Evolutionary conservation across 1,140 invertebrate species (phyloP).

Genomic region (Eupristina koningsbergeri): DNA sequence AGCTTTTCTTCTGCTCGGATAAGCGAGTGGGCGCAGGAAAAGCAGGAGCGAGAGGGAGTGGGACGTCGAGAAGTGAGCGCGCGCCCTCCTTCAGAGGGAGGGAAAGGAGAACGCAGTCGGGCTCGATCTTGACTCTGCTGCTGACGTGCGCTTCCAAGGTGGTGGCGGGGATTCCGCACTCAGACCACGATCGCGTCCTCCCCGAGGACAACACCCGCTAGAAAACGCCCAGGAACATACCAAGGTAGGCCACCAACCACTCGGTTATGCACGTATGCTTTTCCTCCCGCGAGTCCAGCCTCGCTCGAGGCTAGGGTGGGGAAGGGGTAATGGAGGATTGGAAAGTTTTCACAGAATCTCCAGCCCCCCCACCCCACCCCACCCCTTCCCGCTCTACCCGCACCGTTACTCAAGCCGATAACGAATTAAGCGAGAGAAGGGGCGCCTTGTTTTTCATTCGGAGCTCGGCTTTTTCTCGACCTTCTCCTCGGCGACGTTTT

Average conservation of each 20-base stretch:
- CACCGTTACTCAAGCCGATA: constrained; percentile 6
- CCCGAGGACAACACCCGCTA: constrained; percentile 31
- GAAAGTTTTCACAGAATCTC: constrained; percentile 35
- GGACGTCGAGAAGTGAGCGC: neutral
- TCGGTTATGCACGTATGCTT: no score
- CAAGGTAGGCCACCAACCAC: constrained; percentile 4
- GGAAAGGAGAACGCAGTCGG: neutral
- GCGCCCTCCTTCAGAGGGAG: constrained; percentile 53
- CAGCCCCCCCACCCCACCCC: neutral
- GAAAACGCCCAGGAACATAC: constrained; percentile 17
- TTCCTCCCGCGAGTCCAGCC: no score
- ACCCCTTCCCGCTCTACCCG: no score
- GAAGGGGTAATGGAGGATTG: constrained; percentile 12
- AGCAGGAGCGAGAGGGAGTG: neutral
- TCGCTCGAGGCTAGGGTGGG: no score
- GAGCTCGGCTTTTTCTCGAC: no score
- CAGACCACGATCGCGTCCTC: neutral
- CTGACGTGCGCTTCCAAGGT: neutral
- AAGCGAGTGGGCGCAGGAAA: neutral
- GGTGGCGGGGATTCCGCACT: neutral
- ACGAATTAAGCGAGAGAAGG: no score
- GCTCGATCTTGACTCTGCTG: neutral
- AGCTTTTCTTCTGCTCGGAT: neutral
- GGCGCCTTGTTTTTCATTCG: neutral
- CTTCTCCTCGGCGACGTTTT: no score